Conservation (phyloP, 1,140 invertebrate genomes). For the Bombus sibiricus region DNA sequence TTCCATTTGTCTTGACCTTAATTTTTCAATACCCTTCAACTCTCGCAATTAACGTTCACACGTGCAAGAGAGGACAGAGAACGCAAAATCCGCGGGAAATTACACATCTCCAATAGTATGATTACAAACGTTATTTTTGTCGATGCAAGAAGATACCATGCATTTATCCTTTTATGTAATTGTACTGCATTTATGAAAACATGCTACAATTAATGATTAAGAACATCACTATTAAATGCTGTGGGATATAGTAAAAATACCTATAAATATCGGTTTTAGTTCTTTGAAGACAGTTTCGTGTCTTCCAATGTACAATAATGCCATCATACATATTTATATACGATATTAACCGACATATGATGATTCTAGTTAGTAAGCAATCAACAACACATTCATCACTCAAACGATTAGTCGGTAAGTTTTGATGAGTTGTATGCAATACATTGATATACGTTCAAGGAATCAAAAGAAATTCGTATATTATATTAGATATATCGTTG, state of each 20-base stretch:
- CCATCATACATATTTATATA: background rate
- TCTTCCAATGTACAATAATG: background rate
- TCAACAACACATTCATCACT: background rate
- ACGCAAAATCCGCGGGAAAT: background rate
- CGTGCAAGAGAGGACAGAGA: background rate
- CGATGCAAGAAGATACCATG: no score
- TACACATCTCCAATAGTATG: background rate
- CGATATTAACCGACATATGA: background rate
- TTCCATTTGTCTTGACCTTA: slow-evolving; percentile 33
- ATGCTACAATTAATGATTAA: background rate
- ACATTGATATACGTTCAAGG: background rate
- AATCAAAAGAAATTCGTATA: background rate
- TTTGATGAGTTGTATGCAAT: background rate
- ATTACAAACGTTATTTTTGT: background rate
- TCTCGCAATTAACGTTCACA: background rate
- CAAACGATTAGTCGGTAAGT: background rate
- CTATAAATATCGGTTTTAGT: background rate
- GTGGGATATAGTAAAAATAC: background rate
- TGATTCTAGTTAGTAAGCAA: background rate
- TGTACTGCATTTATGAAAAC: background rate
- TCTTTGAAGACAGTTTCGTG: background rate
- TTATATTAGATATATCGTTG: background rate
- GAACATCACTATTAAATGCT: background rate
- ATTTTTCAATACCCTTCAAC: slow-evolving; percentile 3
- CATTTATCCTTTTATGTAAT: background rate